Evolutionary conservation across 2,888 invertebrate genomes (phyloP), one percentile per base, ranked within the genome.

Genomic region (Dromius quadrimaculatus): DNA sequence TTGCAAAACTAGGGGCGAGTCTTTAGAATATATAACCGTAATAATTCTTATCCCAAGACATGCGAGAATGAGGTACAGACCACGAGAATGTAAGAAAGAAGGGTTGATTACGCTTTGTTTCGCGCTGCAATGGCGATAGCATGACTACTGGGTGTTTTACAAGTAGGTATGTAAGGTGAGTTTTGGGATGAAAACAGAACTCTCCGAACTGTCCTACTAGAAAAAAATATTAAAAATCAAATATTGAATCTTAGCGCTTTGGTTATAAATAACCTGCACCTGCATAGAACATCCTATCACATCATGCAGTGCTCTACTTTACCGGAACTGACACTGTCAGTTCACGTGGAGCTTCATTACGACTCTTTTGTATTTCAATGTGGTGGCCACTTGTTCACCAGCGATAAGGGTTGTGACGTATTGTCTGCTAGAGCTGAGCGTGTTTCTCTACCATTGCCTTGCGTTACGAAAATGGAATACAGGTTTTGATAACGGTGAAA

Each of bases 21-120:
- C 23, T 68, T 45, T 45, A 17, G 45, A 68, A 68, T 68, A 43
- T 68, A 68, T 68, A 68, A 68, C 68, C 59, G 68, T 68, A 68
- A 68, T 68, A 68, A 59, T 59, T 68, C 68, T 68, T 68, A 68
- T 68, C 68, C 13, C 19, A 28, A 11, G 66, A 54, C 66, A 66
- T 64, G 64, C 45, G 47, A 64, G 47, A 64, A 45, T 63, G 41
- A 63, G 28, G 15, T 8, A 11, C 8, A 9, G 11, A 1, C 2
- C 2, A 1, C 6, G 13, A 41, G 2, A 41, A 41, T 15, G 41
- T 41, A 41, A 41, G 41, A 47, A 47, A 20, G 20, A 23, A 47
- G 22, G 22, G n/a, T 45, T 45, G n/a, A 47, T 22, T 47, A 47
- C 23, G n/a, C 22, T 20, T 47, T 22, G 23, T 13, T 47, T 22